Evolutionary conservation across 2,797 vertebrate genomes (phyloP).

Genomic region (Thamnophis elegans): DNA sequence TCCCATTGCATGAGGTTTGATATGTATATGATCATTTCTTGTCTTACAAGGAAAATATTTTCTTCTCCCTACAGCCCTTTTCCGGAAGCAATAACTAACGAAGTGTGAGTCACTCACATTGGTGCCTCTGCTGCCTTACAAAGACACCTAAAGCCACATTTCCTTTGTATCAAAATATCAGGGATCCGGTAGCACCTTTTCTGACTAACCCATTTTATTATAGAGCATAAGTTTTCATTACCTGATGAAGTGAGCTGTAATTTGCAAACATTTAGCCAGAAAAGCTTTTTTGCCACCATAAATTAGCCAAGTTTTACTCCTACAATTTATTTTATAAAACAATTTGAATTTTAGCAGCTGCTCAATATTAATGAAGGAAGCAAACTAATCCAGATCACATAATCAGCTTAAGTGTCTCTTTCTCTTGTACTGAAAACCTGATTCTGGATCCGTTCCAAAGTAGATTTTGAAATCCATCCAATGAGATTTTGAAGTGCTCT

Average conservation of each 20-base stretch:
- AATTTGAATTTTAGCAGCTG: neutral
- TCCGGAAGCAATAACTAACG: neutral
- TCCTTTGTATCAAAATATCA: neutral
- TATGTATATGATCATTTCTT: neutral
- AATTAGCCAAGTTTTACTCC: neutral
- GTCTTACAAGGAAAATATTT: neutral
- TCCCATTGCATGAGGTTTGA: neutral
- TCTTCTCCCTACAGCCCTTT: neutral
- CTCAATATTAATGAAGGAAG: constrained; percentile 21
- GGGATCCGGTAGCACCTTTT: neutral
- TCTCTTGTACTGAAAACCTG: neutral
- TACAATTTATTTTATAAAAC: neutral
- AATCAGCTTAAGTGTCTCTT: constrained; percentile 25
- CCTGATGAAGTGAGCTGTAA: neutral
- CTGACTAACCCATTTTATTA: neutral
- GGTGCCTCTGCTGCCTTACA: neutral
- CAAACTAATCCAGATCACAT: neutral
- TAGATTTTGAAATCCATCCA: neutral
- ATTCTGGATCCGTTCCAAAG: neutral
- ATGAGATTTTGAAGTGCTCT: neutral
- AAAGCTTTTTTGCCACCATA: neutral
- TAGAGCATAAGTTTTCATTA: neutral
- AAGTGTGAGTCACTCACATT: neutral
- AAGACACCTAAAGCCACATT: neutral
- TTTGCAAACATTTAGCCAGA: neutral